phyloP scores from a whole-genome alignment of 35 echinoderm and acorn worm genomes.

The Diadema setosum region DNA sequence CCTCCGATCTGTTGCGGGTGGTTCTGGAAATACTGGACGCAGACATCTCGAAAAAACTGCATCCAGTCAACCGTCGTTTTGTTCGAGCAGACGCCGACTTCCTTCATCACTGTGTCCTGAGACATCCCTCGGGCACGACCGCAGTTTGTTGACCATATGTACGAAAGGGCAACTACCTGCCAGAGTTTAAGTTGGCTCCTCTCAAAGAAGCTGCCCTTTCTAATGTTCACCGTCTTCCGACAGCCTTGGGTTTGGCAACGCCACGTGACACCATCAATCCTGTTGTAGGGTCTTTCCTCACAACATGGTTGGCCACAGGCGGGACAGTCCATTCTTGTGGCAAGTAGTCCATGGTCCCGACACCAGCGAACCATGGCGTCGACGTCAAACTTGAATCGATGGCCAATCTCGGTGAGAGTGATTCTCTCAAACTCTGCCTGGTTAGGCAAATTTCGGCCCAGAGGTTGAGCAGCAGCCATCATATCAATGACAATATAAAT shows the following conservation, averaged over 20 bases:
- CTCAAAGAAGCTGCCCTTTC: slow-evolving; percentile 22
- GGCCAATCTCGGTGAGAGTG: neutral
- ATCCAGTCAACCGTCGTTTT: slow-evolving; percentile 7
- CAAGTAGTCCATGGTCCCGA: neutral
- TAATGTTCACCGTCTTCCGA: neutral
- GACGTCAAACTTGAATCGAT: neutral
- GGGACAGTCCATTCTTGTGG: neutral
- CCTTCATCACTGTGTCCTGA: neutral
- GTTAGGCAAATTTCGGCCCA: neutral
- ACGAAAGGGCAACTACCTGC: neutral
- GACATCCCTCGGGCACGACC: neutral
- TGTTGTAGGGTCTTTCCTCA: neutral
- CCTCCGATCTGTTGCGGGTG: slow-evolving; percentile 2
- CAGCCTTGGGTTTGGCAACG: neutral
- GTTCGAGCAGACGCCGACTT: neutral
- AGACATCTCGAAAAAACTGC: slow-evolving; percentile 8
- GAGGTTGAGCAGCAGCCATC: neutral
- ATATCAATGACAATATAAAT: too few species aligned
- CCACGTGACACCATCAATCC: neutral
- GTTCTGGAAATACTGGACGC: neutral
- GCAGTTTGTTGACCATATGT: neutral
- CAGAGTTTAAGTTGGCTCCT: neutral
- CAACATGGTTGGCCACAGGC: neutral
- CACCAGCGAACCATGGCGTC: neutral
- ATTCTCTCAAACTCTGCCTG: neutral